Conservation (phyloP, 2,113 vertebrate genomes). For the Galbula dea region DNA sequence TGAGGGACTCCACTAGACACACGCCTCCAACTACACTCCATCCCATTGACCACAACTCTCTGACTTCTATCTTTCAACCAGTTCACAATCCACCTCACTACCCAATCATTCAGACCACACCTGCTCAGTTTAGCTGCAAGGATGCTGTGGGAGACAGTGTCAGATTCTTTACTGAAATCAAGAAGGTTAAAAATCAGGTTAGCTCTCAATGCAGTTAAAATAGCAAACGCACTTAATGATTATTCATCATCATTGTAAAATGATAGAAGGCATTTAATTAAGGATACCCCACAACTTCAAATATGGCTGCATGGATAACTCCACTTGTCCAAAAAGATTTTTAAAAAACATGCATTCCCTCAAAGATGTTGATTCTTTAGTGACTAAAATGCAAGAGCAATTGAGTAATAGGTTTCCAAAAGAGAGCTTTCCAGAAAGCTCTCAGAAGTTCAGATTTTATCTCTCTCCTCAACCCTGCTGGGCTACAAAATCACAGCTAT, state of each 20-base stretch:
- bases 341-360: background rate
- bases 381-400: background rate
- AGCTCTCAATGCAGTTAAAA: background rate
- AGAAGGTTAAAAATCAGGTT: no score
- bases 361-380: background rate
- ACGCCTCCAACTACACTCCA: no score
- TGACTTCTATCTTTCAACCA: no score
- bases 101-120: no score
- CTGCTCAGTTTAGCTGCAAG: no score
- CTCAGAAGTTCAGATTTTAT: background rate
- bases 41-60: no score
- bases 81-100: no score
- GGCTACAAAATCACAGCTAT: background rate
- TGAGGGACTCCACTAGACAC: no score
- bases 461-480: background rate
- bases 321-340: background rate
- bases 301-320: background rate
- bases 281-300: background rate
- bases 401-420: background rate
- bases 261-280: background rate
- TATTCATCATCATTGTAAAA: background rate
- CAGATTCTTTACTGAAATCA: no score
- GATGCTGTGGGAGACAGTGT: no score
- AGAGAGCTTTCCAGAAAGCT: background rate
- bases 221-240: background rate